Evolutionary conservation across 2,797 vertebrate genomes (phyloP), one percentile per base, ranked within the genome.

Genomic region (Halcyon smyrnensis): DNA sequence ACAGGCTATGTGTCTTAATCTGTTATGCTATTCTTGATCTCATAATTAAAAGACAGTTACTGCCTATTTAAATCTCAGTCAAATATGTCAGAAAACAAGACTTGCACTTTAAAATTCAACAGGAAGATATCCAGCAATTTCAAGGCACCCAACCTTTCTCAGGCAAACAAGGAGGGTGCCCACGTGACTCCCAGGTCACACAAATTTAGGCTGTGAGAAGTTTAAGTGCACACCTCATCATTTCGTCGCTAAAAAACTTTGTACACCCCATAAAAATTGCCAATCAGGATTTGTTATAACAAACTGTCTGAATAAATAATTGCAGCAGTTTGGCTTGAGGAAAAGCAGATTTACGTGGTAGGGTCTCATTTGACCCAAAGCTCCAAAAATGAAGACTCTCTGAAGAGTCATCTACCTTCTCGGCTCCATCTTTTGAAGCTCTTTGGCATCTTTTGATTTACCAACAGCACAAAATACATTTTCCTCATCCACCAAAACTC

Each of bases 31-130:
- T 70, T 86, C 34, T 71, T n/a, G 62, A 87, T 79, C 56, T 79
- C 83, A 75, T 83, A 89, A 94, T 92, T 89, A 92, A 83, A 53
- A 79, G 67, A 48, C 67, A 83, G 83, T 89, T 65, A 79, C 34
- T 28, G 25, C 30, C 45, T 75, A 12, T 59, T 73, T 83, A 86
- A 92, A 54, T 12, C 36, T 83, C 73, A 21, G 39, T 64, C 57
- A 86, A 71, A 85, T 3, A 5, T 73, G 48, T 63, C 85, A 85
- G 54, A 75, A 89, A 91, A 68, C 80, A 81, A 68, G 64, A 15
- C 6, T 63, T 85, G 51, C 39, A 27, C 43, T 68, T 63, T 3
- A 63, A 81, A 89, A 57, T 73, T 30, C 77, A 41, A 24, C 30
- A 36, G 23, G 37, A 90, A 83, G 27, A 11, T 36, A 76, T 28